Conservation (phyloP, 2,113 vertebrate species). For the Apodemus sylvaticus region DNA sequence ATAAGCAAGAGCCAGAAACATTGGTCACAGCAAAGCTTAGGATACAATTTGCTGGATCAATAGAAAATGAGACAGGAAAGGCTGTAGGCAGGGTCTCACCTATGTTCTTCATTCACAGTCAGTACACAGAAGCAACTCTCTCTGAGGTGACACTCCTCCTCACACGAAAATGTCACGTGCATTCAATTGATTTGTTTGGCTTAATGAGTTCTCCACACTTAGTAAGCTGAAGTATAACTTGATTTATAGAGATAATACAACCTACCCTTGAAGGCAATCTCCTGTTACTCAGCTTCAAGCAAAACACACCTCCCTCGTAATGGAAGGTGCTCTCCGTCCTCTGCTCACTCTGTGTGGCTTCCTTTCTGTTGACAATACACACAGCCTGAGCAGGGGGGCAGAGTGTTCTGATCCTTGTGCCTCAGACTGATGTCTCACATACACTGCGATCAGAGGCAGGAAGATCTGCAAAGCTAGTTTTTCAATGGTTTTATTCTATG, state of each 20-base stretch:
- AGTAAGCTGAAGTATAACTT: not conserved
- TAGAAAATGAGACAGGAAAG: not conserved
- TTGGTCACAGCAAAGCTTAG: not conserved
- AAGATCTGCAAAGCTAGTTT: not conserved
- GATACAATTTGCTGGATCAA: not conserved
- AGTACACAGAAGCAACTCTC: not conserved
- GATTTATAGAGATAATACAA: not conserved
- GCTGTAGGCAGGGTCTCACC: not conserved
- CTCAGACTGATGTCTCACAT: too few relatives aligned
- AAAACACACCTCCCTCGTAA: not conserved
- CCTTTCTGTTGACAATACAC: not conserved
- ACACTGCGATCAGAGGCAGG: not conserved
- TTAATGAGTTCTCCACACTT: not conserved
- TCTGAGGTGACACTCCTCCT: not conserved
- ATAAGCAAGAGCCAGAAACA: too few relatives aligned
- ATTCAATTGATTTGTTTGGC: not conserved
- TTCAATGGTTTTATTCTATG: not conserved
- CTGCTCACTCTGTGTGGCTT: not conserved
- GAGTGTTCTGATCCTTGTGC: too few relatives aligned
- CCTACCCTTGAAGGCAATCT: not conserved
- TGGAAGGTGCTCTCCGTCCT: not conserved
- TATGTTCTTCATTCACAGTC: not conserved
- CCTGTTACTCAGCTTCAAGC: not conserved
- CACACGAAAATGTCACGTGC: too few relatives aligned
- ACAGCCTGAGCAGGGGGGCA: not conserved